Evolutionary conservation across 2,113 vertebrate species (phyloP).

Genomic region (Semnopithecus entellus): DNA sequence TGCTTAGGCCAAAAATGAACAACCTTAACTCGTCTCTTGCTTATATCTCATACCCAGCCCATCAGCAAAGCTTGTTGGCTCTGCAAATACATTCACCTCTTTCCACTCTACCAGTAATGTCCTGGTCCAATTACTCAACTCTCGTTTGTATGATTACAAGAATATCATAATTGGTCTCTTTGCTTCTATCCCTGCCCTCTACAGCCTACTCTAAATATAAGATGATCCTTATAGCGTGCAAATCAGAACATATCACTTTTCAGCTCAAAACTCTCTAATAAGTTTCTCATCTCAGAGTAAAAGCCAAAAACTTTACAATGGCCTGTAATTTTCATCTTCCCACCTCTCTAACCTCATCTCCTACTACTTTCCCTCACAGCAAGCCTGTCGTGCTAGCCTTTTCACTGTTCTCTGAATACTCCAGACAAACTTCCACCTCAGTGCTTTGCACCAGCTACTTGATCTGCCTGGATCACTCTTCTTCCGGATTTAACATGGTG

Average conservation of each 20-base stretch:
- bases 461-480: not conserved
- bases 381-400: not conserved
- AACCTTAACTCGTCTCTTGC: not conserved
- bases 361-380: not conserved
- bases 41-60: not conserved
- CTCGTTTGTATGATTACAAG: not conserved
- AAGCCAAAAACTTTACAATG: not conserved
- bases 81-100: not conserved
- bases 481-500: not conserved
- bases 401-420: not conserved
- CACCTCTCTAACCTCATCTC: not conserved
- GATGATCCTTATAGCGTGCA: not conserved
- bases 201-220: not conserved
- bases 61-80: not conserved
- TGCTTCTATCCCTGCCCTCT: not conserved
- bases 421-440: not conserved
- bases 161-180: not conserved
- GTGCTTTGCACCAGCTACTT: not conserved
- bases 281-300: not conserved
- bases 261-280: not conserved
- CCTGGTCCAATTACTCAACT: not conserved
- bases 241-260: not conserved
- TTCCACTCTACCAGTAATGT: not conserved
- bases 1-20: not conserved
- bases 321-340: not conserved